Evolutionary conservation across 2,797 vertebrate genomes (phyloP).

Genomic region (Tapirus indicus): DNA sequence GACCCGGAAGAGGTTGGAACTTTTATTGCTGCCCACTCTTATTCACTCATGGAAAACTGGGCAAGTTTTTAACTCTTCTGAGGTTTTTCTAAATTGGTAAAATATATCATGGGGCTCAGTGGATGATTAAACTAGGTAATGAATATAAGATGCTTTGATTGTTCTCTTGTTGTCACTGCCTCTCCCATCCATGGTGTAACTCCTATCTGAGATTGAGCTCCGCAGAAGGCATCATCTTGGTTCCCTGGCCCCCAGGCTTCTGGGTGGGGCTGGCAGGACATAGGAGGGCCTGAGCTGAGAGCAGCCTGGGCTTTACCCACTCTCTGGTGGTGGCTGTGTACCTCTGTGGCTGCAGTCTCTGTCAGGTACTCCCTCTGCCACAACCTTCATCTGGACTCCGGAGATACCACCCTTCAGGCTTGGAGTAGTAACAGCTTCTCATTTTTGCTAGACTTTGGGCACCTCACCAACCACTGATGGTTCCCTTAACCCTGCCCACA

Average conservation of each 20-base stretch:
- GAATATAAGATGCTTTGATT: neutral
- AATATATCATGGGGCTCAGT: neutral
- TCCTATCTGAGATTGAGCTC: neutral
- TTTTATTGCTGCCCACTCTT: neutral
- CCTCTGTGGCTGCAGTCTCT: fast-evolving
- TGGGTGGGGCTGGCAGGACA: fast-evolving
- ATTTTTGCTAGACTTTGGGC: neutral
- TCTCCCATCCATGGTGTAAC: too few species aligned
- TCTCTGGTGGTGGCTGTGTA: neutral
- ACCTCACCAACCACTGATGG: neutral
- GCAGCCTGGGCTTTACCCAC: fast-evolving
- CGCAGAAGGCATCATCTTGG: neutral
- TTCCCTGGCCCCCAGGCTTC: neutral
- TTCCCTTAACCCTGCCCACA: neutral
- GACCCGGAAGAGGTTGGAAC: neutral
- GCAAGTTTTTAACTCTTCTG: neutral
- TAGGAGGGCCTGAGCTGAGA: neutral
- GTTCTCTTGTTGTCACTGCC: neutral
- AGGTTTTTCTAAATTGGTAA: neutral
- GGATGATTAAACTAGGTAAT: neutral
- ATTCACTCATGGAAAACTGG: neutral
- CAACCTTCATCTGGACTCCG: neutral
- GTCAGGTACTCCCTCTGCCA: neutral
- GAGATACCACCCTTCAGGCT: neutral
- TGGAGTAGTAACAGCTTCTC: neutral